phyloP scores from a whole-genome alignment of 2,888 invertebrate species.

The Geophilus truncorum region DNA sequence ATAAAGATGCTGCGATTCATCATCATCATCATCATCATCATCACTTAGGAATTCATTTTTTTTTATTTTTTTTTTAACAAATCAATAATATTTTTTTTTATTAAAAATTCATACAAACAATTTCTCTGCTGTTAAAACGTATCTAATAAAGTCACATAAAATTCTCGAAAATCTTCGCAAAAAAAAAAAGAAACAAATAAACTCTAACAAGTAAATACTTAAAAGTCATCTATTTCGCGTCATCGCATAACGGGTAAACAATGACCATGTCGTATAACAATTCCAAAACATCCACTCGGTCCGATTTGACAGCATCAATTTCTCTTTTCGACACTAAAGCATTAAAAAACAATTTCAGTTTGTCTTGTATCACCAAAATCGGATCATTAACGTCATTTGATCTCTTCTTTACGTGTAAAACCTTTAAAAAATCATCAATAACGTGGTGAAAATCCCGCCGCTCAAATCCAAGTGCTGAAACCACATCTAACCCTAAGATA shows the following conservation, averaged over 20 bases:
- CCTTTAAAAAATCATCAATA: not conserved
- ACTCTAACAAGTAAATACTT: too few relatives aligned
- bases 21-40: too few relatives aligned
- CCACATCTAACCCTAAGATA: not conserved
- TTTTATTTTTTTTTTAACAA: too few relatives aligned
- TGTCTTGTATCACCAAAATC: not conserved
- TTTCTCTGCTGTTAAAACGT: not conserved
- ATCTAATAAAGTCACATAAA: too few relatives aligned
- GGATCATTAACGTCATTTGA: not conserved
- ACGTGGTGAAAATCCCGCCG: not conserved
- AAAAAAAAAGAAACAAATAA: not conserved
- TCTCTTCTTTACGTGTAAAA: too few relatives aligned
- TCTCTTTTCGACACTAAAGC: not conserved
- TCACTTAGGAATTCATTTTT: not conserved
- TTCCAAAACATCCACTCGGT: not conserved
- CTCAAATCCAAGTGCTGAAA: not conserved
- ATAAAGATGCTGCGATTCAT: not conserved
- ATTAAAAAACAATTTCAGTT: not conserved
- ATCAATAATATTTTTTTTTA: not conserved
- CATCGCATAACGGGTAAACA: not conserved
- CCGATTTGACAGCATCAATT: not conserved
- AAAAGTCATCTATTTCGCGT: not conserved
- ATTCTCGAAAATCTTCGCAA: not conserved
- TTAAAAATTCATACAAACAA: not conserved
- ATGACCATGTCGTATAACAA: constrained; percentile 18